A percentile compares a stretch with the other conserved stretches of the same genome.
Evolutionary conservation across 1,140 invertebrate species (phyloP).

Genomic region (Octopus sinensis): DNA sequence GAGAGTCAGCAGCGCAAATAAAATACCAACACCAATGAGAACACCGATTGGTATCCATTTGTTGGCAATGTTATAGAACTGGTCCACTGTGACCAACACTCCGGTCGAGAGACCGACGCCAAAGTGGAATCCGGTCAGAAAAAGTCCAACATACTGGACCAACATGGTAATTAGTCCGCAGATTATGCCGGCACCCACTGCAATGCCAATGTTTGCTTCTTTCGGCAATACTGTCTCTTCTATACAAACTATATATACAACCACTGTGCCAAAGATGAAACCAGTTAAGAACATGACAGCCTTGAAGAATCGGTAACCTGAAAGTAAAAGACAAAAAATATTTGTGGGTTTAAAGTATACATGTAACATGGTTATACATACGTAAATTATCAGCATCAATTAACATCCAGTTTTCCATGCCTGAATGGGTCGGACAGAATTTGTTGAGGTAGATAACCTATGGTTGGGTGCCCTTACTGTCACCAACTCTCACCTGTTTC

Average conservation of each 20-base stretch:
- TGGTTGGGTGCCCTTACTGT: too few species aligned
- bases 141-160: constrained; percentile 78
- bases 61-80: constrained; percentile 55
- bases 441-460: too few species aligned
- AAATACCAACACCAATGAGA: constrained; percentile 67
- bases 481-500: too few species aligned
- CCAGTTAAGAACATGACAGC: constrained; percentile 86
- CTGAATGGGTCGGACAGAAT: too few species aligned
- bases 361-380: too few species aligned
- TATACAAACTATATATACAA: constrained; percentile 75
- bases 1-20: constrained; percentile 71
- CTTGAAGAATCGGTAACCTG: constrained; percentile 85
- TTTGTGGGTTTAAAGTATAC: too few species aligned
- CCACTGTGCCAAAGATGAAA: constrained; percentile 77
- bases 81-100: constrained; percentile 52
- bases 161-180: constrained; percentile 77
- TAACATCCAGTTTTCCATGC: too few species aligned
- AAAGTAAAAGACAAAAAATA: constrained; percentile 52
- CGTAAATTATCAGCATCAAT: too few species aligned
- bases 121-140: constrained; percentile 78
- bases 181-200: constrained; percentile 71
- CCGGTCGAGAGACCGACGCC: constrained; percentile 67
- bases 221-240: constrained; percentile 72
- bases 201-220: constrained; percentile 73
- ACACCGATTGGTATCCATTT: constrained; percentile 71